Evolutionary conservation across 2,888 invertebrate genomes (phyloP).

Genomic region (Chrysina gloriosa): DNA sequence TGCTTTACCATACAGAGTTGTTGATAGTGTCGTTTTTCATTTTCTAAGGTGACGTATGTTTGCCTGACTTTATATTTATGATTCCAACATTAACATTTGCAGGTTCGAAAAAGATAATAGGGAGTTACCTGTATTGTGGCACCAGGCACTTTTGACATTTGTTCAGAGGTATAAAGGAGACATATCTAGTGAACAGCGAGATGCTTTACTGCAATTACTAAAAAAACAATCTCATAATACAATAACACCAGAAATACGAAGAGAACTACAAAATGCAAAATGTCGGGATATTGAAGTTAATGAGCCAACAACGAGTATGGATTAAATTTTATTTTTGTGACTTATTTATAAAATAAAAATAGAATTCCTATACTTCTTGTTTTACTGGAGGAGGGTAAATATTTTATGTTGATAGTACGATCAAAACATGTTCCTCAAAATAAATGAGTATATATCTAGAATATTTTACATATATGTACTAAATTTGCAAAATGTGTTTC

Average conservation of each 20-base stretch:
- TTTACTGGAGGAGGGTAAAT: too few species aligned
- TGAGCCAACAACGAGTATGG: constrained; percentile 24
- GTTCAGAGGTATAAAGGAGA: constrained; percentile 96
- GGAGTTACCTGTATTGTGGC: constrained; percentile 95
- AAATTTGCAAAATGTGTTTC: neutral
- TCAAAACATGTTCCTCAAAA: too few species aligned
- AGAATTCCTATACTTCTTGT: too few species aligned
- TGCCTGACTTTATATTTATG: neutral
- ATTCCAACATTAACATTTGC: constrained; percentile 47
- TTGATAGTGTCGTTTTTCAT: constrained; percentile 95
- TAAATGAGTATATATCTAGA: too few species aligned
- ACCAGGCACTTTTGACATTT: constrained; percentile 93
- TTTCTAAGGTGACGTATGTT: constrained; percentile 79
- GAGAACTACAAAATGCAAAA: constrained; percentile 77
- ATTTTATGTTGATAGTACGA: too few species aligned
- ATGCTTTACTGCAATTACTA: constrained; percentile 83
- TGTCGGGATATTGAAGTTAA: constrained; percentile 55
- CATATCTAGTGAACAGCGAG: constrained; percentile 92
- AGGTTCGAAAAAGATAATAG: constrained; percentile 88
- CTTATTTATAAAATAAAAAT: too few species aligned
- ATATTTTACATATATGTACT: too few species aligned
- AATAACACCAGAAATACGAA: constrained; percentile 85
- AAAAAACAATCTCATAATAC: constrained; percentile 77
- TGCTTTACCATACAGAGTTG: constrained; percentile 93
- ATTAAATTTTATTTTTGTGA: too few species aligned